Conservation (phyloP, 2,888 invertebrate genomes). For the Agrochola circellaris region DNA sequence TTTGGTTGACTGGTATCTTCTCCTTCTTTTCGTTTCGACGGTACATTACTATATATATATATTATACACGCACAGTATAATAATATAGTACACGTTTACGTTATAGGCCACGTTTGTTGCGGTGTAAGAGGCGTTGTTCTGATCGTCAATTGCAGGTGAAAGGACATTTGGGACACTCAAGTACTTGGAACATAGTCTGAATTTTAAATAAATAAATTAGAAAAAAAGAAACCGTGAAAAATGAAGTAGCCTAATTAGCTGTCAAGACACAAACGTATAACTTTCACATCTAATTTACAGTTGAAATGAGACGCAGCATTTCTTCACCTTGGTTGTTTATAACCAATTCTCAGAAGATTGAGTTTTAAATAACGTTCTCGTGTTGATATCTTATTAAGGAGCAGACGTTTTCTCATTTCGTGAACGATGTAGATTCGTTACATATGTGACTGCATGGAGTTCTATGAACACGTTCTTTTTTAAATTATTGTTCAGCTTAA, state of each 20-base stretch:
- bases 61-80: too few species aligned
- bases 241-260: neutral
- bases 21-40: too few species aligned
- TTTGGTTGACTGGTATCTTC: neutral
- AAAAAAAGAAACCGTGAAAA: neutral
- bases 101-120: too few species aligned
- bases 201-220: too few species aligned
- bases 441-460: constrained; percentile 10
- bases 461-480: constrained; percentile 24
- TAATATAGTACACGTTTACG: too few species aligned
- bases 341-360: constrained; percentile 25
- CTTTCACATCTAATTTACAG: neutral
- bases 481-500: constrained; percentile 6
- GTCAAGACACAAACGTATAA: neutral
- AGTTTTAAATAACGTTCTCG: constrained; percentile 29
- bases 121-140: too few species aligned
- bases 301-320: constrained; percentile 15
- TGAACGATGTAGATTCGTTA: constrained; percentile 15
- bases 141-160: too few species aligned
- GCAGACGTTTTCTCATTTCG: constrained; percentile 48
- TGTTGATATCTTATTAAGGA: constrained; percentile 21
- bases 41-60: too few species aligned
- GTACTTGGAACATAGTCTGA: too few species aligned
- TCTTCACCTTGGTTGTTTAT: constrained; percentile 9
- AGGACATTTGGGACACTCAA: too few species aligned